Percentiles rank a stretch among this genome's conserved stretches.
These are phyloP conservation scores for Monopis laevigella DNA, from an alignment of 2,888 invertebrate genomes.

Conservation along the genomic window DNA sequence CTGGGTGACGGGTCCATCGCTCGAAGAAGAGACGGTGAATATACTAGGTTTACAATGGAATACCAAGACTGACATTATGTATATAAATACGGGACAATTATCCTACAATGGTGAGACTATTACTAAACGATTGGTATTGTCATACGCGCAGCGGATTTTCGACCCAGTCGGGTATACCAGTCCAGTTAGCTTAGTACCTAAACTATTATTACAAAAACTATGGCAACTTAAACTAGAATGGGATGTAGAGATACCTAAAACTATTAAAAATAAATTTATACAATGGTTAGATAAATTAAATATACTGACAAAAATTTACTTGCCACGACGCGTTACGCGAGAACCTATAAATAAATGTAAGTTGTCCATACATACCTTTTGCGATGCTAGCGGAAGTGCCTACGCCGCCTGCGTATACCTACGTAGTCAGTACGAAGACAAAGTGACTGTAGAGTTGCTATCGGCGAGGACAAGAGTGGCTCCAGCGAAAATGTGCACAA, in stretches of 20 bases:
- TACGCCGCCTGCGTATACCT: conserved; percentile 11
- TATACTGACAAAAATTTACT: neutral
- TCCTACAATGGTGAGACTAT: neutral
- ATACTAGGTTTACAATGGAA: conserved; percentile 7
- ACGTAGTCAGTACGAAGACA: neutral
- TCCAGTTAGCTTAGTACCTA: conserved; percentile 12
- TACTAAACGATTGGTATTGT: conserved; percentile 11
- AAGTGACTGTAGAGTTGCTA: conserved; percentile 7
- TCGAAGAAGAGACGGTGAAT: neutral
- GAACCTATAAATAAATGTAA: conserved; percentile 1
- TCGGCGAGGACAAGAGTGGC: conserved; percentile 6
- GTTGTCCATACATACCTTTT: neutral
- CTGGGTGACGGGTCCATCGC: neutral
- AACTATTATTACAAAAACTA: conserved; percentile 10
- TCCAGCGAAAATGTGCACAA: neutral
- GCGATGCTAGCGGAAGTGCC: conserved; percentile 7
- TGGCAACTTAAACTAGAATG: conserved; percentile 1
- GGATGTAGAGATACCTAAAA: conserved; percentile 3
- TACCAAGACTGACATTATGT: conserved; percentile 1
- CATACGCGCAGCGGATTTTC: conserved; percentile 8
- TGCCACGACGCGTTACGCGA: conserved; percentile 1
- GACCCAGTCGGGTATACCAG: conserved; percentile 12
- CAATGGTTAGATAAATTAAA: neutral
- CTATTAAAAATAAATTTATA: neutral
- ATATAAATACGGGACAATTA: neutral